Evolutionary conservation across 1,140 invertebrate genomes (phyloP), one percentile per base, ranked within the genome.

Genomic region (Drosophila takahashii): DNA sequence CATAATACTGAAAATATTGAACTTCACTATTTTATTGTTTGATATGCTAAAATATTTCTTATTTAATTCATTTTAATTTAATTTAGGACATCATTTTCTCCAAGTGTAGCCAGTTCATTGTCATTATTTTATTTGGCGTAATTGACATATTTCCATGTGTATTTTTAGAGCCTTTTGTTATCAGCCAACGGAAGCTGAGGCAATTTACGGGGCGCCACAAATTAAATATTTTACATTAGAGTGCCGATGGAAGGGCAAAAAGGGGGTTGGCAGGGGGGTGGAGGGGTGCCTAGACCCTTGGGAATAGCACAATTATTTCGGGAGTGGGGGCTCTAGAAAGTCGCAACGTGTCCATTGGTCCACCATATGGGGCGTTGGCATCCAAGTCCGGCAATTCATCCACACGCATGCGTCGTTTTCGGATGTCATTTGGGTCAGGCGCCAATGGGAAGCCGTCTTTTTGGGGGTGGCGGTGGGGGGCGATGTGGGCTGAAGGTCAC

Each of bases 301-400:
- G 22, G 45, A 47, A 47, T 27, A 9, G 13, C 13, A 22, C 22
- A 47, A 34, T 26, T 41, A 44, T 37, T 27, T 15, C 10, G 18
- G 18, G 36, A 15, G 18, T 13, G 36, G 29, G 47, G 62, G 62
- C 9, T 10, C 3, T 5, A 32, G 34, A 60, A 78, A 75, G 62
- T 60, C 48, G 74, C 81, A 85, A 85, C 45, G 64, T 76, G 48
- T 41, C 60, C 48, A 85, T 85, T 85, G 81, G 81, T 81, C 45
- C 32, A 4, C 18, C 36, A 13, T 27, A 16, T 53, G 50, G 65
- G 72, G 53, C 52, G 70, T 45, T 39, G 53, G 36, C 59, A 60
- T 58, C 47, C 71, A 56, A 39, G 34, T 70, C 71, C 61, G 52
- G 44, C 45, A 42, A 37, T 50, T 48, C 47, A 48, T 26, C 37